Evolutionary conservation across 53 echinoderm and acorn worm genomes (phyloP), one percentile per base, ranked within the genome.

Genomic region (Mesocentrotus franciscanus): DNA sequence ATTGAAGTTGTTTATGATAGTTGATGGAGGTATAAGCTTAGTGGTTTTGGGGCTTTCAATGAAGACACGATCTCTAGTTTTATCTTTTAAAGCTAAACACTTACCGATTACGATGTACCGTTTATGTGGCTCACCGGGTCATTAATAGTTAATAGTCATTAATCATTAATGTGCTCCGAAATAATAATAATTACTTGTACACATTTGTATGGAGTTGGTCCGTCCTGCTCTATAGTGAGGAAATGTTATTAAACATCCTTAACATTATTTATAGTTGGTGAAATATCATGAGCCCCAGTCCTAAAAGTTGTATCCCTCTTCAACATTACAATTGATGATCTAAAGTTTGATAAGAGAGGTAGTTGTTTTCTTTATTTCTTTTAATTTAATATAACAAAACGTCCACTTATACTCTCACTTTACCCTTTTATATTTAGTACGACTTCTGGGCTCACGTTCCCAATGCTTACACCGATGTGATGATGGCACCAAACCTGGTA

Each of bases 401-500:
- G 64, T 18, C 20, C 17, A 64, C 64, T 27, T 27, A 29, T 26
- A 72, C 10, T 9, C 26, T 72, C 18, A 16, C 26, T 79, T 81
- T 34, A 13, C 16, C 35, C 78, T 16, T 10, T 64, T 16, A 81
- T 42, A 57, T 87, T 49, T 62, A 91, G 91, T 62, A n/a, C n/a
- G 91, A 91, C 36, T 62, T 91, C 66, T 91, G 91, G 91, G 18
- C 91, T 61, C 91, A 68, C 35, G 10, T 36, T 18, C 91, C 34
- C 10, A 29, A 91, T 66, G 33, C 17, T 26, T 24, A 34, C 84
- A 91, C 95, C 11, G 96, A 97, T 93, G 84, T 97, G 39, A 96
- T 97, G 96, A 95, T 97, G 34, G 32, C 96, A 9, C 95, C 96
- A 10, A 71, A 75, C 10, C 71, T 36, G 68, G 60, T 95, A 24